A percentile compares a stretch with the other conserved stretches of the same genome.
Evolutionary conservation across 2,113 vertebrate genomes (phyloP).

Genomic region (Halichoeres trimaculatus): DNA sequence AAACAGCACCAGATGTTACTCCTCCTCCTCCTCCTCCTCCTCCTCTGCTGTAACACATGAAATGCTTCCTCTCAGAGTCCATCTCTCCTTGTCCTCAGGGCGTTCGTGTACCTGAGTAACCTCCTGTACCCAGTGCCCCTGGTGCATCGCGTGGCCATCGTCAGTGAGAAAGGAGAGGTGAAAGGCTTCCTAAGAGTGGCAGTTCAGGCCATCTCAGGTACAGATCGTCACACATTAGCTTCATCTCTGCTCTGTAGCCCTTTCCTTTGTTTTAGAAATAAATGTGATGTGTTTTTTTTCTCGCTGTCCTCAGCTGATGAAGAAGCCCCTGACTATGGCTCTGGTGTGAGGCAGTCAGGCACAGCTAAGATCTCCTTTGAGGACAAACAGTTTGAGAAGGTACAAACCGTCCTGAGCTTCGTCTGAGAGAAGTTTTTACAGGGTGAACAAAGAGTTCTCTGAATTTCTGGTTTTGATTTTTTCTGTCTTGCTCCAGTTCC

Average conservation of each 20-base stretch:
- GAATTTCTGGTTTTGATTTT: neutral
- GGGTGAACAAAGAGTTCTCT: no score
- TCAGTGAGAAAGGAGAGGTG: slow-evolving; percentile 98
- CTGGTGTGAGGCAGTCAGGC: slow-evolving; percentile 94
- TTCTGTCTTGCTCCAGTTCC: slow-evolving; percentile 84
- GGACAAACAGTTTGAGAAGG: slow-evolving; percentile 98
- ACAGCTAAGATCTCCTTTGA: slow-evolving; percentile 98
- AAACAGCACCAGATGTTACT: neutral
- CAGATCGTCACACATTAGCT: neutral
- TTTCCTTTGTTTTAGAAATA: neutral
- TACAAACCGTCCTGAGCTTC: slow-evolving; percentile 49
- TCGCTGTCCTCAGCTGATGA: slow-evolving; percentile 89
- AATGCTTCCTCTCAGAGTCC: neutral
- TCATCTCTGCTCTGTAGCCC: neutral
- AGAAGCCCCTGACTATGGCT: slow-evolving; percentile 97
- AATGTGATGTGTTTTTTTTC: neutral
- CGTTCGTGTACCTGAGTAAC: slow-evolving; percentile 98
- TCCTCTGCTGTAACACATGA: neutral
- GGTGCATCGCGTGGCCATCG: slow-evolving; percentile 96
- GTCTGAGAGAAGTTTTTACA: no score
- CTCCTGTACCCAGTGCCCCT: slow-evolving; percentile 95
- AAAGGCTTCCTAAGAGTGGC: slow-evolving; percentile 97
- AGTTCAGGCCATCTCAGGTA: slow-evolving; percentile 97
- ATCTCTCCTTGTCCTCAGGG: slow-evolving; percentile 81
- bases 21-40: no score